These are phyloP conservation scores for Ophioninae sp. DNA, from an alignment of 2,888 invertebrate genomes.

Conservation along the genomic window DNA sequence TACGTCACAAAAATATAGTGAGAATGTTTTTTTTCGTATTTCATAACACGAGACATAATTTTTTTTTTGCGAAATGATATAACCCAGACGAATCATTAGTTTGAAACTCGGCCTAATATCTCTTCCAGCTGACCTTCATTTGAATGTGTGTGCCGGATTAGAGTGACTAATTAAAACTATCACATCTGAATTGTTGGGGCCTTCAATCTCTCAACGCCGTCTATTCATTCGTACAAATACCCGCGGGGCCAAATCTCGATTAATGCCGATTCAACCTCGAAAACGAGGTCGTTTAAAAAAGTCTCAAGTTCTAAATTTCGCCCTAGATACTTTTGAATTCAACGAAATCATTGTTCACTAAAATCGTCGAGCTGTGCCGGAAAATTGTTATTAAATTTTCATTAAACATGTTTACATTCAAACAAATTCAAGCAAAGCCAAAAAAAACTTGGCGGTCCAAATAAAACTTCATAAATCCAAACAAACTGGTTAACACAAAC, in stretches of 20 bases:
- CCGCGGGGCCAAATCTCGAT: slow-evolving; percentile 5
- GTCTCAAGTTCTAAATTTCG: neutral
- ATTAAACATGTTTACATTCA: too few species aligned
- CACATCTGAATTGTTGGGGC: slow-evolving; percentile 12
- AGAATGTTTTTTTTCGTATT: slow-evolving; percentile 53
- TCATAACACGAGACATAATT: neutral
- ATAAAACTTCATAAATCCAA: too few species aligned
- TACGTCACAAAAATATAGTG: slow-evolving; percentile 77
- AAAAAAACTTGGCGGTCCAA: too few species aligned
- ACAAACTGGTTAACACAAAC: too few species aligned
- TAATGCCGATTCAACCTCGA: slow-evolving; percentile 36
- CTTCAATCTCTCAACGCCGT: slow-evolving; percentile 25
- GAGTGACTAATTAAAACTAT: slow-evolving; percentile 27
- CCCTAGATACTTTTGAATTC: slow-evolving; percentile 4
- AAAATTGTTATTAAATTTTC: too few species aligned
- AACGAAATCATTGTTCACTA: neutral
- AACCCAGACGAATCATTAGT: neutral
- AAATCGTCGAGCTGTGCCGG: too few species aligned
- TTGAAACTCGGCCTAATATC: neutral
- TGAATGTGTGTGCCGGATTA: slow-evolving; percentile 1
- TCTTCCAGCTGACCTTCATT: slow-evolving; percentile 20
- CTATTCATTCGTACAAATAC: slow-evolving; percentile 28
- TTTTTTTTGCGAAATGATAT: neutral
- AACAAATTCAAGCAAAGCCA: too few species aligned
- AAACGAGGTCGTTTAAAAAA: slow-evolving; percentile 25